Evolutionary conservation across 1,140 invertebrate genomes (phyloP).

Genomic region (Ceratina australensis): DNA sequence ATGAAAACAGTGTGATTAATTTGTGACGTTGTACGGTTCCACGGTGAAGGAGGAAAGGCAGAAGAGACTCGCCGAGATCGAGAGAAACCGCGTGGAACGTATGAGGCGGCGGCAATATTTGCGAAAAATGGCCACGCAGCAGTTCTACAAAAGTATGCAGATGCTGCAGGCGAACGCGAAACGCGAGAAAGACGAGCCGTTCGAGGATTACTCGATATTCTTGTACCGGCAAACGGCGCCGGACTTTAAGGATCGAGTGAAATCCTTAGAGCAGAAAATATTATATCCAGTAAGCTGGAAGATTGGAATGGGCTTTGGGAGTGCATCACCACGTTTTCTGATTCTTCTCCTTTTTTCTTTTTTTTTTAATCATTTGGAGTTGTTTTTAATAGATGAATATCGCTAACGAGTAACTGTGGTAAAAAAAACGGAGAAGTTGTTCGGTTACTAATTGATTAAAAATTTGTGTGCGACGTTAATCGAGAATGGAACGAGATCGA

Average conservation of each 20-base stretch:
- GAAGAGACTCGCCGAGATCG: constrained; percentile 84
- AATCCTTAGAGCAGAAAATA: constrained; percentile 88
- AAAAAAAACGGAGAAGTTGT: background rate
- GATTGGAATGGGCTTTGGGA: constrained; percentile 31
- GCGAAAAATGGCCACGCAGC: constrained; percentile 85
- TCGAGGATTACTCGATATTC: constrained; percentile 88
- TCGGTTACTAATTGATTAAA: constrained; percentile 15
- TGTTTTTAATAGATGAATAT: background rate
- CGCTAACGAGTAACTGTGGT: constrained; percentile 7
- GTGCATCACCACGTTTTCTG: too few relatives aligned
- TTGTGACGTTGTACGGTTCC: constrained; percentile 48
- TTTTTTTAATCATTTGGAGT: background rate
- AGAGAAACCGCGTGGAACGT: constrained; percentile 83
- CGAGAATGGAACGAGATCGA: too few relatives aligned
- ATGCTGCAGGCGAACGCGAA: constrained; percentile 86
- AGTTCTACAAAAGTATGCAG: constrained; percentile 89
- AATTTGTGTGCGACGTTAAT: background rate
- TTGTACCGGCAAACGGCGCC: constrained; percentile 87
- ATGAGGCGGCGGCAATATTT: constrained; percentile 84
- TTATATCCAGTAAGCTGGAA: constrained; percentile 86
- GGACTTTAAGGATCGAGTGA: constrained; percentile 88
- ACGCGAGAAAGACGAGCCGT: constrained; percentile 81
- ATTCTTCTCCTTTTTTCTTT: background rate
- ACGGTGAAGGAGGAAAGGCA: constrained; percentile 83
- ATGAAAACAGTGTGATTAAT: too few relatives aligned